Evolutionary conservation across 2,797 vertebrate species (phyloP).

Genomic region (Syndactyla subalaris): DNA sequence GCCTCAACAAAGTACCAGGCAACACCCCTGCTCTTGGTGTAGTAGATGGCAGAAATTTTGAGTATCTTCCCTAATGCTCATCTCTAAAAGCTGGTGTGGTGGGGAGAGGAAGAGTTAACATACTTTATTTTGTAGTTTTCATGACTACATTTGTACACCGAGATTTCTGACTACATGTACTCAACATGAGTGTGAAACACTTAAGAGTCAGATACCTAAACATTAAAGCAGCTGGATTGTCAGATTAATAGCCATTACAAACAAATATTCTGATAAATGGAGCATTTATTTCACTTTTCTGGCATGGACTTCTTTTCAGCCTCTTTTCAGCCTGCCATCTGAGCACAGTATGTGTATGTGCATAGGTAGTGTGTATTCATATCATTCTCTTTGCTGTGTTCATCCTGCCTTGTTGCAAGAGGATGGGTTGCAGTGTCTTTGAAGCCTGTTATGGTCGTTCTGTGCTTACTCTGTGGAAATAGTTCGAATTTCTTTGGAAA

Average conservation of each 20-base stretch:
- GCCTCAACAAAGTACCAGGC: background rate
- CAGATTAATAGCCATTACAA: background rate
- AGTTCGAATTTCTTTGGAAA: background rate
- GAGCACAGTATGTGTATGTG: background rate
- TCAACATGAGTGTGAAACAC: background rate
- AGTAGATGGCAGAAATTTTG: background rate
- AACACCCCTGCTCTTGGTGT: background rate
- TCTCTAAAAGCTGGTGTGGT: background rate
- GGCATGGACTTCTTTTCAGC: background rate
- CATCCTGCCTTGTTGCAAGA: background rate
- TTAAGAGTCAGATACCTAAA: background rate
- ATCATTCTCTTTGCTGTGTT: background rate
- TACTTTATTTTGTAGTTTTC: background rate
- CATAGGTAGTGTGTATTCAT: background rate
- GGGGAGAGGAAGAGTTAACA: background rate
- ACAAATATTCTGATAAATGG: background rate
- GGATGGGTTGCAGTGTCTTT: background rate
- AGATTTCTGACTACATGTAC: background rate
- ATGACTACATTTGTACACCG: accelerated
- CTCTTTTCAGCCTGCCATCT: background rate
- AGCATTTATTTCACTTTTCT: background rate
- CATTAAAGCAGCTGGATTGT: background rate
- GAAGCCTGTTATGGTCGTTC: background rate
- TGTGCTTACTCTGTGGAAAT: background rate
- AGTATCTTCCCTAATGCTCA: background rate